phyloP scores from a whole-genome alignment of 2,113 vertebrate species.

The Gopherus evgoodei region DNA sequence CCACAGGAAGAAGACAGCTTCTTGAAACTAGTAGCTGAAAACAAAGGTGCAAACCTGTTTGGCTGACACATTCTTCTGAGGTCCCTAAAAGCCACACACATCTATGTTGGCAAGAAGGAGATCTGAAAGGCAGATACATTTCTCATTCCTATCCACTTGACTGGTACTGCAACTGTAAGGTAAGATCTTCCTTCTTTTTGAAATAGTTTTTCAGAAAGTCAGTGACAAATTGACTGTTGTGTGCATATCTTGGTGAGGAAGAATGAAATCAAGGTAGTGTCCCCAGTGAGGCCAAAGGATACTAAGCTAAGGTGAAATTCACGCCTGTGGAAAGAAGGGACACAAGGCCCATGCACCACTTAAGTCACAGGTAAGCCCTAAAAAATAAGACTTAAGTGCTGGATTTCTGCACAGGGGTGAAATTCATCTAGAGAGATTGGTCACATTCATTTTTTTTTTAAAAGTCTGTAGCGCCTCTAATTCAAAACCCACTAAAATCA shows the following conservation, averaged over 20 bases:
- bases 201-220: neutral
- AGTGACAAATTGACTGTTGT: neutral
- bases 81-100: neutral
- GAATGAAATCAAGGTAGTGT: neutral
- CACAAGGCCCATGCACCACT: neutral
- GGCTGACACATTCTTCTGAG: neutral
- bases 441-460: neutral
- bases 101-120: neutral
- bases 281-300: neutral
- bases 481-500: neutral
- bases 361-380: neutral
- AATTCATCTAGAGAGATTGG: neutral
- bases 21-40: neutral
- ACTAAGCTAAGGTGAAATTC: neutral
- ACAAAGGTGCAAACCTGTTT: neutral
- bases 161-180: fast-evolving
- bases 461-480: neutral
- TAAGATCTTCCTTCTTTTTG: neutral
- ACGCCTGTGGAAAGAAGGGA: too few species aligned
- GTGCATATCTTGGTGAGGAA: fast-evolving
- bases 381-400: neutral
- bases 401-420: neutral
- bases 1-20: neutral
- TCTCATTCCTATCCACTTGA: neutral
- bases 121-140: neutral